Evolutionary conservation across 2,797 vertebrate species (phyloP).

Genomic region (Phalloptychus januarius): DNA sequence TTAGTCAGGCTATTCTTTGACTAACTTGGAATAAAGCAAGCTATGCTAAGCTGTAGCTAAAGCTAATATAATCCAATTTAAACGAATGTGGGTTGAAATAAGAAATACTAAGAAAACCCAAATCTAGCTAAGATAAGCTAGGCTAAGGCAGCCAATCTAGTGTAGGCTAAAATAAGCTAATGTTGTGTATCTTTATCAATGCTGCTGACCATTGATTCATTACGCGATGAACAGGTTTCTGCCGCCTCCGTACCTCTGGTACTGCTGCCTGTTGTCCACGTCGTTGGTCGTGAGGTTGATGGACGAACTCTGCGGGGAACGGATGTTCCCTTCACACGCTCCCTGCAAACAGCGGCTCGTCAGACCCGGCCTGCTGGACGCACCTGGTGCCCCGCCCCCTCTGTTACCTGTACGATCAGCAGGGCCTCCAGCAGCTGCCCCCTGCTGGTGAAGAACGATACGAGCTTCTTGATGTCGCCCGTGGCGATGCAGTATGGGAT

Average conservation of each 20-base stretch:
- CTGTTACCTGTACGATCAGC: constrained; percentile 90
- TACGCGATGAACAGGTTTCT: not conserved
- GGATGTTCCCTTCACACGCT: constrained; percentile 94
- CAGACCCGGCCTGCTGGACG: too few relatives aligned
- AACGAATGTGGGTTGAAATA: not conserved
- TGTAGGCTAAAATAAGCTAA: too few relatives aligned
- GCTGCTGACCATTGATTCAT: too few relatives aligned
- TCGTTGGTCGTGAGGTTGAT: constrained; percentile 73
- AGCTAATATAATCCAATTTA: not conserved
- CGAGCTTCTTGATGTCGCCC: constrained; percentile 90
- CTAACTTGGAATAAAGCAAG: not conserved
- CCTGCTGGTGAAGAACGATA: constrained; percentile 91
- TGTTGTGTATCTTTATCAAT: too few relatives aligned
- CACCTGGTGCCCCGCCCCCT: not conserved
- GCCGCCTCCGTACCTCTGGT: constrained; percentile 80
- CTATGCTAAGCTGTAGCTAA: not conserved
- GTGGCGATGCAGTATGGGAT: constrained; percentile 93
- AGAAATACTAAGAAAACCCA: not conserved
- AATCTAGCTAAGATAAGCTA: too few relatives aligned
- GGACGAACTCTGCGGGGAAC: constrained; percentile 71
- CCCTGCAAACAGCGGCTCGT: constrained; percentile 76
- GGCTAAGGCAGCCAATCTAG: too few relatives aligned
- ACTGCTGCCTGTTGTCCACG: constrained; percentile 83
- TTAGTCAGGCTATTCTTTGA: too few relatives aligned
- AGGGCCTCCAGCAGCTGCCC: constrained; percentile 93